Evolutionary conservation across 2,888 invertebrate genomes (phyloP), one percentile per base, ranked within the genome.

Genomic region (Macrostomum cliftonense): DNA sequence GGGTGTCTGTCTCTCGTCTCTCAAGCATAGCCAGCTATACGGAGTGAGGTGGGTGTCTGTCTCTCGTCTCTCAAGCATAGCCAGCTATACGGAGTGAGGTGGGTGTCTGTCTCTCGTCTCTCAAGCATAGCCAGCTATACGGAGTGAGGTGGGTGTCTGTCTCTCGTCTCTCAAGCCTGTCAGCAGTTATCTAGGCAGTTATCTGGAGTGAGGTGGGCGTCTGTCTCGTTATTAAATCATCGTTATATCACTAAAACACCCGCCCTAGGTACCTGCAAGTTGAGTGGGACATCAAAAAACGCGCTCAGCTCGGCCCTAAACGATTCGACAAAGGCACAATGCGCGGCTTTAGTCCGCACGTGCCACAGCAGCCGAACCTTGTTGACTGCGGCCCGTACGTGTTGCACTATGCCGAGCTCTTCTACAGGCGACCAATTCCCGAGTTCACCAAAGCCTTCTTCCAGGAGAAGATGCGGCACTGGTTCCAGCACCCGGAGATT

Each of bases 301-400:
- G 61, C 61, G 52, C 45, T 48, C 28, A 47, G 40, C 17, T 55
- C 55, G 14, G 57, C 56, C 17, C 53, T 54, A 16, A 52, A 50
- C 20, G 78, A 79, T 88, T 83, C 65, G 80, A 79, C 56, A 85
- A 82, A 66, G 79, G 81, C 59, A 81, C 80, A 42, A 83, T 91
- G 60, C 82, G 82, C 62, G 89, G 88, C 5, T 79, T 80, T 56
- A 80, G 79, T 62, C 85, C 86, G 0, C 83, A 83, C 73, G 85
- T 88, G 55, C 95, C 95, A n/a, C 89, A 93, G 66, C 97, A 97
- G 72, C 83, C 81, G 56, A 97, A 97, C 74, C 88, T 82, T 65
- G 85, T 83, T 39, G 97, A 97, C 69, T 97, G 97, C 72, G 97
- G 97, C 1, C 74, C 95, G n/a, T 97, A 83, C 71, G 75, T 95